Base-by-base conservation (phyloP, 2,888 invertebrate genomes). In the Drosophila anomalipes region DNA sequence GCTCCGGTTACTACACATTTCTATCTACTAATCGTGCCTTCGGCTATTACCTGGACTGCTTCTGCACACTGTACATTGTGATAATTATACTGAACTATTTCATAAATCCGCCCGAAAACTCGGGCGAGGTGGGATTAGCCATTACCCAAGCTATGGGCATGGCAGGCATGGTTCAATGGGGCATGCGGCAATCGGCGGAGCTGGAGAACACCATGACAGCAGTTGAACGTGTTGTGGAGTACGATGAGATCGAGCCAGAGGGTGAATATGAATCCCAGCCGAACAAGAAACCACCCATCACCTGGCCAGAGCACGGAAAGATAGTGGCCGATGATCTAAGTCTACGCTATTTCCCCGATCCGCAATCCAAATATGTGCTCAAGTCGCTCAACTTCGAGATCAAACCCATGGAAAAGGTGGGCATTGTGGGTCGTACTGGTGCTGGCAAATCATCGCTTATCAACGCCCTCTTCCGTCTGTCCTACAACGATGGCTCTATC, bases 141-240 rank as follows among this genome's bases (percentile, higher is more conserved):
- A 96, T 97, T 63, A 97, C 97, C 0, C 97, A 97, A 90, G 96
- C 96, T 28, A 96, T 97, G 93, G 95, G 95, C 0, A 94, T 97
- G 68, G 96, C 96, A 0, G 97, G 97, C 16, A 94, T 93, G 93
- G 93, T 94, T 0, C 94, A 93, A 47, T 99, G 98, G 97, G 98
- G 97, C 30, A 97, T 98, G 95, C 94, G 98, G 3, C 98, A 98
- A 93, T 97, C 97, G 84, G 97, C 98, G 0, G 98, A 98, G 92
- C 93, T 97, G 9, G 97, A 96, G 91, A 97, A 97, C 91, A 96
- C 96, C 78, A 97, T 98, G 97, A 97, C 97, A 6, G 96, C 97
- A 9, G 98, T 99, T 0, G 99, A 99, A 93, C 95, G 95, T 80
- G 95, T 95, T 73, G 93, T 96, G 70, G 97, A 97, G 86, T 97